These are phyloP conservation scores for Teleopsis dalmanni DNA, from an alignment of 1,140 invertebrate species.

Conservation along the genomic window DNA sequence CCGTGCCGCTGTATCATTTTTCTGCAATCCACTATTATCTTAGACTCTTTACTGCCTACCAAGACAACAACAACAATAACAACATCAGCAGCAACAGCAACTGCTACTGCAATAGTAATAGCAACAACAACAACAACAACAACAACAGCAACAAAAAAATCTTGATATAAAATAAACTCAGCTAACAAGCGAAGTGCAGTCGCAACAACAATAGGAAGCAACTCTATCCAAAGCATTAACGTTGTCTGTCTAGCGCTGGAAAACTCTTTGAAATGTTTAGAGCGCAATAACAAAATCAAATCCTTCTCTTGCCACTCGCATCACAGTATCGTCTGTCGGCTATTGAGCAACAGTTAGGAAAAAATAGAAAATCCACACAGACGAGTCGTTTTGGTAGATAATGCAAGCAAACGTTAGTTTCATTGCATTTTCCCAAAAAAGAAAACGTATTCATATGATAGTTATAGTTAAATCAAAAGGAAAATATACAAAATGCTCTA, in stretches of 20 bases:
- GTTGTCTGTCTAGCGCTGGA: too few species aligned
- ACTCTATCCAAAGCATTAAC: too few species aligned
- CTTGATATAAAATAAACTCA: too few species aligned
- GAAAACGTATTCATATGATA: not conserved
- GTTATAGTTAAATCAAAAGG: not conserved
- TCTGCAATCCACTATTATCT: not conserved
- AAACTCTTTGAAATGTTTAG: too few species aligned
- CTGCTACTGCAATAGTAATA: not conserved
- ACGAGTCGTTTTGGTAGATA: conserved; percentile 7
- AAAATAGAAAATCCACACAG: too few species aligned
- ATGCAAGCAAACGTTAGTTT: conserved; percentile 2
- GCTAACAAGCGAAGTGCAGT: too few species aligned
- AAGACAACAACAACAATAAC: not conserved
- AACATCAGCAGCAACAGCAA: not conserved
- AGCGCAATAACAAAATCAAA: too few species aligned
- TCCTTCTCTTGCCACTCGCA: too few species aligned
- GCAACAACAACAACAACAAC: not conserved
- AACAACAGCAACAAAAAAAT: not conserved
- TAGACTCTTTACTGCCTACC: too few species aligned
- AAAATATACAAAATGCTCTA: not conserved
- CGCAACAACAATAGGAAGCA: too few species aligned
- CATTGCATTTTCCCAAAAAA: not conserved
- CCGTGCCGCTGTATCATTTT: not conserved
- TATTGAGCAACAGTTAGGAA: too few species aligned
- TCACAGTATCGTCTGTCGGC: too few species aligned